Conservation (phyloP, 2,888 invertebrate species). For the Oligia fasciuncula region DNA sequence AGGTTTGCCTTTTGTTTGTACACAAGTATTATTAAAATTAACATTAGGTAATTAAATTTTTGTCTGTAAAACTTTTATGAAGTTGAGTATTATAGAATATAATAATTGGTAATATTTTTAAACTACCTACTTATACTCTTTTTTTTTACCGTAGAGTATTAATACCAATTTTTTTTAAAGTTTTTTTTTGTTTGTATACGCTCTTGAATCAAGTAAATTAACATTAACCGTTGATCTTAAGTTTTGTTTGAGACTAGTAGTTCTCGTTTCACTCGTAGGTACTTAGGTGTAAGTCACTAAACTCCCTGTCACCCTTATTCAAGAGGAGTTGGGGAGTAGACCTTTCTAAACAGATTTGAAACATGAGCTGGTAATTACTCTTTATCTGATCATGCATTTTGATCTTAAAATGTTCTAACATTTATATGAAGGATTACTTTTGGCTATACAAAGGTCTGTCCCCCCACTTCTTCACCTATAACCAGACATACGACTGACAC, state of each 20-base stretch:
- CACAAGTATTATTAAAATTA: constrained; percentile 29
- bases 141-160: constrained; percentile 29
- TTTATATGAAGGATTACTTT: not conserved
- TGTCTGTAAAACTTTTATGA: constrained; percentile 15
- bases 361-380: no score
- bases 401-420: not conserved
- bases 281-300: constrained; percentile 57
- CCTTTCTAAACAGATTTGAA: not conserved
- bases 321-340: constrained; percentile 18
- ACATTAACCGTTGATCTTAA: constrained; percentile 50
- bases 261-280: constrained; percentile 61
- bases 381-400: not conserved
- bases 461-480: not conserved
- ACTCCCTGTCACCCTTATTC: constrained; percentile 18
- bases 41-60: constrained; percentile 7
- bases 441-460: constrained; percentile 18
- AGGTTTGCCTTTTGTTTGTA: constrained; percentile 31
- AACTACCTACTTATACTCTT: not conserved
- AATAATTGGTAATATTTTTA: constrained; percentile 39
- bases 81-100: constrained; percentile 38
- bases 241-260: constrained; percentile 63
- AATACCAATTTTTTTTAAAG: not conserved
- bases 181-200: constrained; percentile 42
- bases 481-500: constrained; percentile 33
- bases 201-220: constrained; percentile 56